A percentile compares a stretch with the other conserved stretches of the same genome.
Conservation (phyloP, 23 tunicate genomes). For the Ascidia mentula region DNA sequence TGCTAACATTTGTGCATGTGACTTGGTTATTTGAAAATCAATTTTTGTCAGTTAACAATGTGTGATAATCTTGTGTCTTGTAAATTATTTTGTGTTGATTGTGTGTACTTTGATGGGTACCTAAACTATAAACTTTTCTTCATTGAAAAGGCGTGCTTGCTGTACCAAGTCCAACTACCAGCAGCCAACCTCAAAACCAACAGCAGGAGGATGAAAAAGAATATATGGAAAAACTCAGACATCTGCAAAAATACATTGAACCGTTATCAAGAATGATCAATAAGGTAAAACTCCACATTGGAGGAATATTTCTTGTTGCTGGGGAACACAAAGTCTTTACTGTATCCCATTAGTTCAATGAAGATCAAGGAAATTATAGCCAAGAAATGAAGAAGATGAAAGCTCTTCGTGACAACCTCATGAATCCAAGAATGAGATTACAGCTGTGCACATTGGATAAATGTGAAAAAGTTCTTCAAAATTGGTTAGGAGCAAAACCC, state of each 20-base stretch:
- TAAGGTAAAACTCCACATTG: constrained; percentile 31
- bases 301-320: not conserved
- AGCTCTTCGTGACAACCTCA: constrained; percentile 72
- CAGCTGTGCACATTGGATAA: constrained; percentile 63
- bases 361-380: constrained; percentile 76
- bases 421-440: constrained; percentile 67
- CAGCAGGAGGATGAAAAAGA: constrained; percentile 61
- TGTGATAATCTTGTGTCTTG: no score
- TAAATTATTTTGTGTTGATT: no score
- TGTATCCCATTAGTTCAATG: constrained; percentile 39
- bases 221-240: constrained; percentile 88
- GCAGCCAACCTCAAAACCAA: constrained; percentile 15
- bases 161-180: constrained; percentile 7
- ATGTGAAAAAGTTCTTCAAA: constrained; percentile 91
- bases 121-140: no score
- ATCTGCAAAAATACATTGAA: constrained; percentile 89
- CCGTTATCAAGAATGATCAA: constrained; percentile 96
- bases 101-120: no score
- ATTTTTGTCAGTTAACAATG: no score
- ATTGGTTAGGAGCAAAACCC: constrained; percentile 59
- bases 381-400: constrained; percentile 86
- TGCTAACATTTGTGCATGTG: no score
- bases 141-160: not conserved
- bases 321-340: not conserved
- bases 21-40: no score